phyloP scores from a whole-genome alignment of 2,888 invertebrate genomes.

The Meloe dianella region DNA sequence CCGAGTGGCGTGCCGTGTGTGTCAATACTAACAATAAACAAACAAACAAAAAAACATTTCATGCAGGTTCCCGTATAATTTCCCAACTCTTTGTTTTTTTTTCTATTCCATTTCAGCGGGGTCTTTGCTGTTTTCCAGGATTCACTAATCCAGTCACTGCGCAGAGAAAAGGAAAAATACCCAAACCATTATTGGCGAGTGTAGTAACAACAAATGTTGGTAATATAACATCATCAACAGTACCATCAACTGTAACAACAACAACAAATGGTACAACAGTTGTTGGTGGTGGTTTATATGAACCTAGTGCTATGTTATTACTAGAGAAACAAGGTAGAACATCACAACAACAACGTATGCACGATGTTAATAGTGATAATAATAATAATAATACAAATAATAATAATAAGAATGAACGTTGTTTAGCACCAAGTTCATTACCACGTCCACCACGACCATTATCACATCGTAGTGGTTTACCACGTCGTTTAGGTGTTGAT shows the following conservation, averaged over 20 bases:
- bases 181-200: constrained; percentile 76
- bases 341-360: constrained; percentile 75
- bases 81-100: constrained; percentile 61
- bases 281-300: constrained; percentile 49
- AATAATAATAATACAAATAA: constrained; percentile 29
- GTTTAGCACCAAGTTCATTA: constrained; percentile 74
- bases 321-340: constrained; percentile 79
- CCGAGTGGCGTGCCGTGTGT: constrained; percentile 62
- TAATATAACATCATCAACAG: constrained; percentile 31
- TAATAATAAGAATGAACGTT: constrained; percentile 45
- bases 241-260: constrained; percentile 36
- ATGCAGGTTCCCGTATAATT: constrained; percentile 58
- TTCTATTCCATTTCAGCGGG: constrained; percentile 74
- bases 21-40: constrained; percentile 58
- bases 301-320: constrained; percentile 73
- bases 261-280: constrained; percentile 43
- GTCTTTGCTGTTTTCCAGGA: constrained; percentile 86
- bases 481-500: constrained; percentile 63
- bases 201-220: constrained; percentile 59
- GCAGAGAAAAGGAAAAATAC: constrained; percentile 78
- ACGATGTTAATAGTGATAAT: constrained; percentile 55
- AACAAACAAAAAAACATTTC: constrained; percentile 39
- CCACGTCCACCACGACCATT: constrained; percentile 73
- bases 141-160: constrained; percentile 77
- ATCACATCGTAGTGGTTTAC: constrained; percentile 57